Percentiles rank a stretch among this genome's conserved stretches.
Evolutionary conservation across 2,113 vertebrate species (phyloP).

Genomic region (Heloderma charlesbogerti): DNA sequence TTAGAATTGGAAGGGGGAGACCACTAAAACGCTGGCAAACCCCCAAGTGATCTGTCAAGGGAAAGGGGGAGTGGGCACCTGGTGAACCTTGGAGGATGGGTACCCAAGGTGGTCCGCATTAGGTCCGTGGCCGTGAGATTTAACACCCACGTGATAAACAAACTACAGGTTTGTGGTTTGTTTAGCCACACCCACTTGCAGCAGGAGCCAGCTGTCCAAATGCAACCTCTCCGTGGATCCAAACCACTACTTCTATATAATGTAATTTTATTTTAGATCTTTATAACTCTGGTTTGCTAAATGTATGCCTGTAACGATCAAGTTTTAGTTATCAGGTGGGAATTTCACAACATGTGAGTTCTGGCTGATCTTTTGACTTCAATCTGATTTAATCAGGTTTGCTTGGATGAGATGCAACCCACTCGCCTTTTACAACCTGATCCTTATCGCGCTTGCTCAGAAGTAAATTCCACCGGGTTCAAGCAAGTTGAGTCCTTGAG

Average conservation of each 20-base stretch:
- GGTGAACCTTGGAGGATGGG: no score
- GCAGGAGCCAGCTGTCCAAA: no score
- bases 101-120: no score
- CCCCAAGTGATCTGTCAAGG: no score
- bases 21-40: no score
- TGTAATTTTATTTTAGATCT: background rate
- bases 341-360: background rate
- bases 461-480: background rate
- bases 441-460: background rate
- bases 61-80: no score
- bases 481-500: background rate
- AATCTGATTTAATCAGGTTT: background rate
- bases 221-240: background rate
- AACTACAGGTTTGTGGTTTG: no score
- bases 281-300: background rate
- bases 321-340: background rate
- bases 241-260: background rate
- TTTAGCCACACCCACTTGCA: no score
- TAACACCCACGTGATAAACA: no score
- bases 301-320: background rate
- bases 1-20: no score
- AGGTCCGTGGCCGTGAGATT: no score
- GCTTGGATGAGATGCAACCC: background rate
- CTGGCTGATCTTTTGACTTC: background rate
- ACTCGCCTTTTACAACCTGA: background rate